These are phyloP conservation scores for Congeria kusceri DNA, from an alignment of 2,888 invertebrate genomes.

Conservation along the genomic window DNA sequence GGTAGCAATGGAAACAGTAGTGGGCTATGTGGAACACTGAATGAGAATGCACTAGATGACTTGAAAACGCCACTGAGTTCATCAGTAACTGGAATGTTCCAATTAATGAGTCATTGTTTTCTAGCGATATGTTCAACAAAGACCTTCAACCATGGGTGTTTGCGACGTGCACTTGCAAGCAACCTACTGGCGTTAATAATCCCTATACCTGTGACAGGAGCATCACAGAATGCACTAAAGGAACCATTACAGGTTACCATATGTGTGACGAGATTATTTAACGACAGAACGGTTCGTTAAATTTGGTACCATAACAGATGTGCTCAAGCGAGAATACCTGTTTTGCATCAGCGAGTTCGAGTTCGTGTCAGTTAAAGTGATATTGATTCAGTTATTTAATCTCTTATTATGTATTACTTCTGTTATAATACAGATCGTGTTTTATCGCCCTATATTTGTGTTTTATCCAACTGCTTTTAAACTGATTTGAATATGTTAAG, in stretches of 20 bases:
- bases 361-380: not conserved
- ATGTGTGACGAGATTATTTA: constrained; percentile 20
- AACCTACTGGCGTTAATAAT: not conserved
- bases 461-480: too few species aligned
- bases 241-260: constrained; percentile 18
- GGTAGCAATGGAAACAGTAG: constrained; percentile 25
- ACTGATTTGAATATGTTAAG: too few species aligned
- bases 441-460: too few species aligned
- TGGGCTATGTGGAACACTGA: constrained; percentile 25
- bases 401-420: too few species aligned
- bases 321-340: constrained; percentile 7
- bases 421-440: too few species aligned
- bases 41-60: constrained; percentile 20
- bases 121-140: constrained; percentile 5
- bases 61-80: not conserved
- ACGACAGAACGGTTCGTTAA: constrained; percentile 5
- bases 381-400: too few species aligned
- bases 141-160: constrained; percentile 16
- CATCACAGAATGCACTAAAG: constrained; percentile 12
- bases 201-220: constrained; percentile 21
- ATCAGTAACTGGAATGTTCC: not conserved
- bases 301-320: not conserved
- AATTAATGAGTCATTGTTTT: constrained; percentile 6
- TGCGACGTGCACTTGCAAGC: constrained; percentile 13
- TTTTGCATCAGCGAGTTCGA: not conserved